Conservation (phyloP, 2,113 vertebrate species). For the Chiloscyllium plagiosum region DNA sequence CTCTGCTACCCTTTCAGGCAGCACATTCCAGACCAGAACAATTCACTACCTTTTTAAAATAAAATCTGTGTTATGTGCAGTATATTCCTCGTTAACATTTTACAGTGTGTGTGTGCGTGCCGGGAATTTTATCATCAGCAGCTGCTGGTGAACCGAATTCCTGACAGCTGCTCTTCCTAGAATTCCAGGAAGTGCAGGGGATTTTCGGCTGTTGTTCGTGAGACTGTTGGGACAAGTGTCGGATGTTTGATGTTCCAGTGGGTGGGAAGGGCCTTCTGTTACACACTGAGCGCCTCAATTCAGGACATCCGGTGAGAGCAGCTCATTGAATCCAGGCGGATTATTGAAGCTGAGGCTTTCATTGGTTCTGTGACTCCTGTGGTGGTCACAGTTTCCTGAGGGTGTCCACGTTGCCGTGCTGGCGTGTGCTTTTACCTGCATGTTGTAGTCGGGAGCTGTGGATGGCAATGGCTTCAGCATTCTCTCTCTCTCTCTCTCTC, state of each 20-base stretch:
- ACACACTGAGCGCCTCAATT: background rate
- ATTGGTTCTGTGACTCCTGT: background rate
- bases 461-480: too few relatives aligned
- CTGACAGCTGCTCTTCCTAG: background rate
- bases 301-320: background rate
- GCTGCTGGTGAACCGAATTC: background rate
- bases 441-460: too few relatives aligned
- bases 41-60: background rate
- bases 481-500: too few relatives aligned
- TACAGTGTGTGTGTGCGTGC: background rate
- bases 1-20: background rate
- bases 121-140: background rate
- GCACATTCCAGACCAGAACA: background rate
- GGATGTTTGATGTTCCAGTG: background rate
- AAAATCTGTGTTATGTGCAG: background rate
- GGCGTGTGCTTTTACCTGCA: too few relatives aligned
- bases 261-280: background rate
- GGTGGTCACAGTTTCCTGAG: too few relatives aligned
- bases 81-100: background rate
- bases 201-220: background rate
- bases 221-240: background rate
- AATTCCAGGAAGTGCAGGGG: background rate
- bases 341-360: background rate
- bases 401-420: too few relatives aligned
- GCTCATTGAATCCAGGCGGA: background rate